Base-by-base conservation (phyloP, 2,797 vertebrate genomes). In the Sylvia borin region DNA sequence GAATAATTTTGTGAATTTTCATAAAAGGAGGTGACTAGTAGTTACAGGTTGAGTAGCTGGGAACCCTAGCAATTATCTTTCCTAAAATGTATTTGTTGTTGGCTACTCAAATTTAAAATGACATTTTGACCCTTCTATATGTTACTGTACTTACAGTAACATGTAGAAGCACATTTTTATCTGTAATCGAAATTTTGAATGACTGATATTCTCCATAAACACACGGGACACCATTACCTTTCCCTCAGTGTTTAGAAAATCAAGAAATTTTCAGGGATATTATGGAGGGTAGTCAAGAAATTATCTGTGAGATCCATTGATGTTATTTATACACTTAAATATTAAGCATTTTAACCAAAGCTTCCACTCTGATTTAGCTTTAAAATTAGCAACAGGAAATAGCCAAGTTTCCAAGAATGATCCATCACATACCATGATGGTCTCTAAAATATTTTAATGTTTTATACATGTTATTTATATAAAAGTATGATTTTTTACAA, bases 221-320 rank as follows among this genome's bases (percentile, higher is more conserved):
- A 15, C 1, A n/a, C 16, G 11, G 60, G 19, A 2, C 3, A n/a
- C 1, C 1, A 1, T 47, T 70, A 29, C 7, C 16, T 57, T 57
- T 11, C 8, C 6, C 5, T 64, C 9, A 31, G 4, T 13, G 2
- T 78, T 53, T 64, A 60, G 42, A 58, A 80, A 74, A 15, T 16
- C 13, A 66, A 25, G 7, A 60, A 72, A 55, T 1, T 68, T 79
- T 29, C 9, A 45, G 11, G 6, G 9, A 53, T 2, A n/a, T 73
- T 55, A 88, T 47, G 19, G 26, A 42, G 0, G n/a, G 1, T 5
- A 76, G 47, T 15, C 2, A 53, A 70, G 13, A 73, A 62, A 66
- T 2, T 32, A 19, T 13, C 27, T 60, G 3, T 55, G 31, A 72
- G 4, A 57, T 9, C 27, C 14, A 31, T 3, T 47, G 22, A 17